Evolutionary conservation across 2,888 invertebrate genomes (phyloP).

Genomic region (Cosmia trapezina): DNA sequence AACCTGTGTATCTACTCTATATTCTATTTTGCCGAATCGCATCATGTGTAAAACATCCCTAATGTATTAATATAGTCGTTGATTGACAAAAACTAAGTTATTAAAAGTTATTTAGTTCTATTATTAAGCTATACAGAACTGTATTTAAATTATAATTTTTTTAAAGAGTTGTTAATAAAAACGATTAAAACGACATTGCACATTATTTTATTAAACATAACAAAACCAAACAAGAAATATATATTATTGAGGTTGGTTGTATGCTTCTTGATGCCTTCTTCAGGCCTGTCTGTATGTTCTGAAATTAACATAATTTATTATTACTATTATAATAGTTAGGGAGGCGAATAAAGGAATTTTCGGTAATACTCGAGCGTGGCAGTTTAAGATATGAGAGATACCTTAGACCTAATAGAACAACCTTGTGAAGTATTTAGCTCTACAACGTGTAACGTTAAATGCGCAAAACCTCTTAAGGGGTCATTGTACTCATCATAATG

Average conservation of each 20-base stretch:
- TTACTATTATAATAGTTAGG: too few species aligned
- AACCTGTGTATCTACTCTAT: too few species aligned
- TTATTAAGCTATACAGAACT: background rate
- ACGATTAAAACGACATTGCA: slow-evolving; percentile 3
- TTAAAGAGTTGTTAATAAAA: slow-evolving; percentile 55
- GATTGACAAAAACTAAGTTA: background rate
- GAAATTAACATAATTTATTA: slow-evolving; percentile 57
- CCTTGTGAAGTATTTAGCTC: too few species aligned
- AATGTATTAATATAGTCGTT: background rate
- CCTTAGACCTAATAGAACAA: too few species aligned
- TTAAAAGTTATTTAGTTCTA: background rate
- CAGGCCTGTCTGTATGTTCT: slow-evolving; percentile 57
- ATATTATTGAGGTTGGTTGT: slow-evolving; percentile 29
- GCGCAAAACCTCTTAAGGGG: too few species aligned
- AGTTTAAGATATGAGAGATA: too few species aligned
- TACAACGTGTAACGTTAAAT: too few species aligned
- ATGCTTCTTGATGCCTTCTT: slow-evolving; percentile 7
- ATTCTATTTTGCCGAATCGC: background rate
- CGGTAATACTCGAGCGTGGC: too few species aligned
- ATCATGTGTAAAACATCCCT: background rate
- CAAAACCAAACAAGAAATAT: slow-evolving; percentile 39
- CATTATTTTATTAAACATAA: slow-evolving; percentile 63
- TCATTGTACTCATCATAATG: too few species aligned
- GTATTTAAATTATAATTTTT: slow-evolving; percentile 21
- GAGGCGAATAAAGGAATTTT: too few species aligned